A percentile compares a stretch with the other conserved stretches of the same genome.
Evolutionary conservation across 1,140 invertebrate species (phyloP).

Genomic region (Subanguina moxae): DNA sequence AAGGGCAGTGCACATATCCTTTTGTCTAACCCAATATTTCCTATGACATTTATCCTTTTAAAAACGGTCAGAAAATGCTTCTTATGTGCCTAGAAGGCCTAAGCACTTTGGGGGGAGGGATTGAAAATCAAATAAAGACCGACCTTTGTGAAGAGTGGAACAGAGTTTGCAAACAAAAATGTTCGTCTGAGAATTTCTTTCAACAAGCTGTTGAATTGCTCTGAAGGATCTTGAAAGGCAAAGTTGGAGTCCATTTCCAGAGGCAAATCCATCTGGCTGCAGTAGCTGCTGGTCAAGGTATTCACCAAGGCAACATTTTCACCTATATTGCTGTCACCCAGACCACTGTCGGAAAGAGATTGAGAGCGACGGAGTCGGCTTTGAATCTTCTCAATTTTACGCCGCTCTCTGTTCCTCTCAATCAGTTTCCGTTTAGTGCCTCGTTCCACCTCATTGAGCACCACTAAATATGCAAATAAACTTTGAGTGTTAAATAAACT

Average conservation of each 20-base stretch:
- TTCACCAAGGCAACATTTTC: neutral
- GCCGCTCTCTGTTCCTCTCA: conserved; percentile 60
- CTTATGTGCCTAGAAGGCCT: neutral
- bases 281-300: neutral
- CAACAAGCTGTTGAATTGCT: conserved; percentile 17
- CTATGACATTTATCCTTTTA: no score
- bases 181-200: conserved; percentile 13
- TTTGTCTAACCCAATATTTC: no score
- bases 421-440: conserved; percentile 61
- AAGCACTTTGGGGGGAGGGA: no score
- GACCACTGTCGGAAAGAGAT: neutral
- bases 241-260: conserved; percentile 20
- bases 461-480: conserved; percentile 55
- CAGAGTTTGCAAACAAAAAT: conserved; percentile 13
- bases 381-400: conserved; percentile 37
- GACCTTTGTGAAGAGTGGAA: conserved; percentile 6
- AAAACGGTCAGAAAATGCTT: no score
- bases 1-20: no score
- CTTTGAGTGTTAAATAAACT: neutral
- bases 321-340: neutral
- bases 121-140: neutral
- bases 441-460: conserved; percentile 60
- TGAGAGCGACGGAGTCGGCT: neutral
- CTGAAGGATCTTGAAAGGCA: neutral
- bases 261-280: conserved; percentile 5